phyloP scores from a whole-genome alignment of 1,140 invertebrate genomes.

The Cotesia chilonis region DNA sequence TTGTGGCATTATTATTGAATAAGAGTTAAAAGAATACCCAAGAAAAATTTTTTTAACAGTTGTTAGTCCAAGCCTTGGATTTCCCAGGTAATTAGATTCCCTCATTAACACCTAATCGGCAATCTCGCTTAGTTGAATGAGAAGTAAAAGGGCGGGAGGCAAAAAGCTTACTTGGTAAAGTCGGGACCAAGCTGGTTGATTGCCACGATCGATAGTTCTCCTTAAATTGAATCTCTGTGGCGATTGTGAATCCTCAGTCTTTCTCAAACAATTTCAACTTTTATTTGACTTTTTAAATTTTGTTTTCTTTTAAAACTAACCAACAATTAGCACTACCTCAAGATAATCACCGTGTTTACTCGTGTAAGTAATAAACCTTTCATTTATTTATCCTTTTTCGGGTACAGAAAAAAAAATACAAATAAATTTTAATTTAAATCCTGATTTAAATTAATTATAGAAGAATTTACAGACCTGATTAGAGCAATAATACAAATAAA shows the following conservation, averaged over 20 bases:
- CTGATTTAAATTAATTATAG: too few relatives aligned
- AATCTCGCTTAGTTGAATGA: constrained; percentile 3
- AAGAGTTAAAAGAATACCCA: not conserved
- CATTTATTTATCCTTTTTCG: not conserved
- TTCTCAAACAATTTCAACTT: not conserved
- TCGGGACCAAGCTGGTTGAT: not conserved
- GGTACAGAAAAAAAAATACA: not conserved
- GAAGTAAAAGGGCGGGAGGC: not conserved
- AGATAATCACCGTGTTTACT: too few relatives aligned
- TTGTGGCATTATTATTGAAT: not conserved
- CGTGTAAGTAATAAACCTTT: constrained; percentile 1
- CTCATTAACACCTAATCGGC: constrained; percentile 39
- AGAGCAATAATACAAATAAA: too few relatives aligned
- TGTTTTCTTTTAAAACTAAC: constrained; percentile 3
- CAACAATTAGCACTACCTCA: constrained; percentile 11
- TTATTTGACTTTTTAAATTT: not conserved
- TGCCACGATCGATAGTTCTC: constrained; percentile 12
- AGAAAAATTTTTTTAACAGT: constrained; percentile 18
- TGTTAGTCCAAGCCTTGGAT: not conserved
- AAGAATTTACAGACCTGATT: too few relatives aligned
- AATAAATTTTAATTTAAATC: too few relatives aligned
- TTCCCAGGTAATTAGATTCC: constrained; percentile 28
- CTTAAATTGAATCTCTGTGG: constrained; percentile 23
- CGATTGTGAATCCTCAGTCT: constrained; percentile 2
- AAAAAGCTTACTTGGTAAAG: constrained; percentile 11